A percentile compares a stretch with the other conserved stretches of the same genome.
These are phyloP conservation scores for Notamacropus eugenii DNA, from an alignment of 2,797 vertebrate genomes.

Conservation along the genomic window DNA sequence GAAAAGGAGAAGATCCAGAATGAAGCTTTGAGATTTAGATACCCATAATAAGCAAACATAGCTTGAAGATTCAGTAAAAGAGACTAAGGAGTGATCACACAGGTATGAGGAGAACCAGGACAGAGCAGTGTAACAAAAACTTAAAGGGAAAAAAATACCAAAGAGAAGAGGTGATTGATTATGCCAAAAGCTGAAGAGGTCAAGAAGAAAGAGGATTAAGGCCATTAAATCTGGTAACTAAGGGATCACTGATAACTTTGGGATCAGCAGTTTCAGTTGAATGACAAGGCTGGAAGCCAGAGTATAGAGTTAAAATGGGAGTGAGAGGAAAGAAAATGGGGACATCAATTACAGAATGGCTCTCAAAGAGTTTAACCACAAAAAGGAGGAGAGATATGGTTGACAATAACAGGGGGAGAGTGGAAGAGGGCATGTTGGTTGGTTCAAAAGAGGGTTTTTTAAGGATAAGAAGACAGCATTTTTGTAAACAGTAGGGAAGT, in stretches of 20 bases:
- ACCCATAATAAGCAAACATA: not conserved
- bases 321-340: not conserved
- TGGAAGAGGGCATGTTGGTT: too few relatives aligned
- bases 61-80: not conserved
- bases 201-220: not conserved
- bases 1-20: not conserved
- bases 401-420: not conserved
- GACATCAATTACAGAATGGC: not conserved
- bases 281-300: too few relatives aligned
- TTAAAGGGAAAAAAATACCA: not conserved
- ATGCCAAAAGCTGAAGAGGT: not conserved
- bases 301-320: not conserved
- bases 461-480: not conserved
- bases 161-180: not conserved
- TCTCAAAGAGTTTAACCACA: not conserved
- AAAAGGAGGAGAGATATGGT: not conserved
- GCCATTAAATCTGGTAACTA: not conserved
- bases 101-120: not conserved
- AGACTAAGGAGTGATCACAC: not conserved
- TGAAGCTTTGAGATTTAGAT: not conserved
- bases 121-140: not conserved
- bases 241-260: not conserved
- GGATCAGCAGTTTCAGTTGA: not conserved
- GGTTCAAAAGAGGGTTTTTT: not conserved
- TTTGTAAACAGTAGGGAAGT: not conserved